phyloP scores from a whole-genome alignment of 2,888 invertebrate species.

The Marronus borbonicus region DNA sequence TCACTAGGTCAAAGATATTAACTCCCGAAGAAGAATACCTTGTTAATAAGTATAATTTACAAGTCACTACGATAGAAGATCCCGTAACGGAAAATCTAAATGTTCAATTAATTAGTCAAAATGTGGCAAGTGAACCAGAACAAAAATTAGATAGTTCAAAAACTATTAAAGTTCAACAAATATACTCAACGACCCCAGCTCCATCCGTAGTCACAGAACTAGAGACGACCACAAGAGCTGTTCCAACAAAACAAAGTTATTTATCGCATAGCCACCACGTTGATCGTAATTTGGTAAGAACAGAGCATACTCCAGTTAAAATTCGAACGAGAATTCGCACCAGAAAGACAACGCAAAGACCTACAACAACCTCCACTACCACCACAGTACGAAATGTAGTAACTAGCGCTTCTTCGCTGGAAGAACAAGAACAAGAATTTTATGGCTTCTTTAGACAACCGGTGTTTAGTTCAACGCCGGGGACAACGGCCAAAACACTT shows the following conservation, averaged over 20 bases:
- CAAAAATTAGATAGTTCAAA: constrained; percentile 29
- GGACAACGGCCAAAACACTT: constrained; percentile 6
- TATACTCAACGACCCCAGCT: constrained; percentile 8
- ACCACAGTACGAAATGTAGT: constrained; percentile 49
- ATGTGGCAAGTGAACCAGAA: constrained; percentile 5
- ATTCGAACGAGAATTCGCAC: constrained; percentile 57
- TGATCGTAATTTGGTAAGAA: constrained; percentile 36
- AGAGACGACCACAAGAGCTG: constrained; percentile 14
- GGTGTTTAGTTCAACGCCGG: constrained; percentile 63
- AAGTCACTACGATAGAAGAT: constrained; percentile 36
- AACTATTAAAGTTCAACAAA: constrained; percentile 18
- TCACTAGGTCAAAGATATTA: constrained; percentile 47
- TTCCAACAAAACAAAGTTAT: constrained; percentile 38
- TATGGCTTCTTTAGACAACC: constrained; percentile 72
- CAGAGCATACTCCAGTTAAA: constrained; percentile 32
- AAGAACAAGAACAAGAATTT: constrained; percentile 65
- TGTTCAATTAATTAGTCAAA: constrained; percentile 6
- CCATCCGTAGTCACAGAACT: constrained; percentile 31
- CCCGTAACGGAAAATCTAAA: constrained; percentile 28
- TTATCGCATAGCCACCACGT: constrained; percentile 33
- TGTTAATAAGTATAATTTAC: constrained; percentile 50
- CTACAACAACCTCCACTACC: constrained; percentile 48
- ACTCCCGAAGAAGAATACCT: constrained; percentile 51
- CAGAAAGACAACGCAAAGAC: constrained; percentile 59
- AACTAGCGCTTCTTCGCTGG: constrained; percentile 59